Percentiles rank a stretch among this genome's conserved stretches.
Evolutionary conservation across 2,113 vertebrate genomes (phyloP).

Genomic region (Cyprichromis sp.): DNA sequence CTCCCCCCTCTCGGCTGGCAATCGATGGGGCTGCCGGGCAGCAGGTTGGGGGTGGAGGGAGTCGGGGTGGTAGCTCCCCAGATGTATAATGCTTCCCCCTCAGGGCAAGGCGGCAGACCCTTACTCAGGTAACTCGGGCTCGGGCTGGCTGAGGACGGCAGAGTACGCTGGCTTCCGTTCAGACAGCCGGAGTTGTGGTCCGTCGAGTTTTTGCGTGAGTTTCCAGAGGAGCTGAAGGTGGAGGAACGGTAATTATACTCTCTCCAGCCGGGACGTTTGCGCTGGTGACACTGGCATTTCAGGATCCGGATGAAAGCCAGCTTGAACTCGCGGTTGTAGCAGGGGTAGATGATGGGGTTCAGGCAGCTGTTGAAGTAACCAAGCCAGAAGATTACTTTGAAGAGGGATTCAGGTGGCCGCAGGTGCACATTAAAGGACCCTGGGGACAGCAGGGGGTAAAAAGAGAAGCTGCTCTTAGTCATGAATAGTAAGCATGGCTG

Average conservation of each 20-base stretch:
- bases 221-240: conserved; percentile 76
- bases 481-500: background rate
- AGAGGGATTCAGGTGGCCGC: conserved; percentile 83
- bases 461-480: background rate
- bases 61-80: conserved; percentile 59
- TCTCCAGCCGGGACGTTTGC: conserved; percentile 76
- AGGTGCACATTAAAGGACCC: conserved; percentile 85
- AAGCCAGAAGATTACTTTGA: conserved; percentile 97
- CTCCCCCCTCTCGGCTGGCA: conserved; percentile 21
- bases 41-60: conserved; percentile 57
- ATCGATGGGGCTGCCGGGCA: conserved; percentile 62
- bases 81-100: conserved; percentile 73
- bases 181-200: conserved; percentile 80
- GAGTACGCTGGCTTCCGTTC: conserved; percentile 85
- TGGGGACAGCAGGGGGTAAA: conserved; percentile 47
- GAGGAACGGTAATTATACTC: conserved; percentile 84
- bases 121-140: conserved; percentile 76
- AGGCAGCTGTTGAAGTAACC: conserved; percentile 98
- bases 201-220: conserved; percentile 77
- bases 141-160: conserved; percentile 72
- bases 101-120: conserved; percentile 66
- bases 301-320: conserved; percentile 91
- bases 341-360: conserved; percentile 97
- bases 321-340: conserved; percentile 97
- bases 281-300: conserved; percentile 82